Conservation (phyloP, 1,140 invertebrate species). For the Zaprionus kolodkinae region DNA sequence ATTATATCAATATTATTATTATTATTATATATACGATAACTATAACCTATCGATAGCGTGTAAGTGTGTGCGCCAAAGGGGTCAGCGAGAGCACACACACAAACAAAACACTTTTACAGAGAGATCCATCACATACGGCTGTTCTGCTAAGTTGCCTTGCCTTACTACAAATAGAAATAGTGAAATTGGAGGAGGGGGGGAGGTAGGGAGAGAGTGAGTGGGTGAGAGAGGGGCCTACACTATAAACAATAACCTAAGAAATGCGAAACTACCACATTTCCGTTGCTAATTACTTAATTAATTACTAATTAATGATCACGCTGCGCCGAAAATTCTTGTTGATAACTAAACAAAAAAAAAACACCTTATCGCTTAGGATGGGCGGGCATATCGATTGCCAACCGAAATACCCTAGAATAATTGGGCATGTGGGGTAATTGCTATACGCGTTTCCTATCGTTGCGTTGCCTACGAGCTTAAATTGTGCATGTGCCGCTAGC, state of each 20-base stretch:
- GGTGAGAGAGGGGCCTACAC: slow-evolving; percentile 24
- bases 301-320: slow-evolving; percentile 79
- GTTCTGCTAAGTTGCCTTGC: slow-evolving; percentile 62
- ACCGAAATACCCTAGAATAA: slow-evolving; percentile 15
- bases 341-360: slow-evolving; percentile 35
- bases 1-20: not conserved
- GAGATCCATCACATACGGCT: slow-evolving; percentile 79
- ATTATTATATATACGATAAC: slow-evolving; percentile 43
- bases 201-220: not conserved
- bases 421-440: not conserved
- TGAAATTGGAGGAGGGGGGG: slow-evolving; percentile 5
- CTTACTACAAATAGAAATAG: slow-evolving; percentile 50
- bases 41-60: slow-evolving; percentile 64
- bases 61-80: slow-evolving; percentile 2
- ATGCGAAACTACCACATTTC: slow-evolving; percentile 12
- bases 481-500: slow-evolving; percentile 36
- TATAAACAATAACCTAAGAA: slow-evolving; percentile 34
- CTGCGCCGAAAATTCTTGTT: slow-evolving; percentile 70
- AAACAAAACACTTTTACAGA: slow-evolving; percentile 62
- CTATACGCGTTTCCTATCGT: not conserved
- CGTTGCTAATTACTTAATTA: slow-evolving; percentile 50
- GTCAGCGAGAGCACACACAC: slow-evolving; percentile 18
- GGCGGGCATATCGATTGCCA: slow-evolving; percentile 27
- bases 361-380: slow-evolving; percentile 51
- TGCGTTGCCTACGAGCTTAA: not conserved